Base-by-base conservation (phyloP, 2,888 invertebrate species). In the Lydus trimaculatus region DNA sequence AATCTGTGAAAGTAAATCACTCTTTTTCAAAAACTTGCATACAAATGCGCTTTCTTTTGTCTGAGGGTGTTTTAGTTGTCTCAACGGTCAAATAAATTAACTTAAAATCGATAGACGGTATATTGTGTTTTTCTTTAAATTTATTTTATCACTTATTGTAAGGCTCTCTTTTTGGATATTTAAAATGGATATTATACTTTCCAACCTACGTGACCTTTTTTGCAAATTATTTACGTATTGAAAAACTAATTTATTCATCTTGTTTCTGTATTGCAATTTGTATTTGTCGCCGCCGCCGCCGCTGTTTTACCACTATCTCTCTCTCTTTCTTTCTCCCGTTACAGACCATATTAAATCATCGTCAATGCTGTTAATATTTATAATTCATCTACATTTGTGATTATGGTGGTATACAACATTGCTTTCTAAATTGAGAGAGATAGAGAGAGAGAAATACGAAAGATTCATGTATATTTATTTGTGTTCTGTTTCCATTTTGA, bases 391-490 rank as follows among this genome's bases (percentile, higher is more conserved):
- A 61, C 62, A 65, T 69, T 69, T 69, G 65, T 63, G 65, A 69
- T 69, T 65, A 61, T 58, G 56, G 63, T 63, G 39, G 7, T 33
- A 33, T 3, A 33, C 31, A 60, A 43, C 43, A 48, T 60, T 25
- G n/a, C n/a, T n/a, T n/a, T n/a, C n/a, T 25, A 56, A 25, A 56
- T 3, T 3, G 25, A 25, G 66, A 66, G 56, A 63, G 63, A 63
- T 25, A 56, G 63, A 63, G n/a, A n/a, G 20, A 58, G n/a, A 66
- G 56, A 63, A 66, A 63, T 25, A 56, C 63, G 63, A 63, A n/a
- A n/a, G 20, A 58, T 59, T 65, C 66, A 69, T 69, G 69, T 69
- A 66, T 69, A 69, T 69, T 69, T 69, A 69, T 69, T 17, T 11
- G 23, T 23, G 48, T 23, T 52, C 20, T 11, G 8, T 20, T 52